phyloP scores from a whole-genome alignment of 2,113 vertebrate species.

The Alaudala cheleensis region DNA sequence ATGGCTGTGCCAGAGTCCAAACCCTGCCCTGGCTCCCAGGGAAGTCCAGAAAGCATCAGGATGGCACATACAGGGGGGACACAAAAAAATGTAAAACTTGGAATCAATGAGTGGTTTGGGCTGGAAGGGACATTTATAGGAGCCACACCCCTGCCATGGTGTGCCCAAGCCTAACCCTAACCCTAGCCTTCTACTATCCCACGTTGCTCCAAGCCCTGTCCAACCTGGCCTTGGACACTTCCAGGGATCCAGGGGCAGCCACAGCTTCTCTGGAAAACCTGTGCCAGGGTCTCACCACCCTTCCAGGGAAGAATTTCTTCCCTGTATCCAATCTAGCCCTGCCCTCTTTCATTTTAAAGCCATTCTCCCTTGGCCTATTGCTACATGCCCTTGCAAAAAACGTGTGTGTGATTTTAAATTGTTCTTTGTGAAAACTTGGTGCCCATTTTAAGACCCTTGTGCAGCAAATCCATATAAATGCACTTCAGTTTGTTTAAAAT shows the following conservation, averaged over 20 bases:
- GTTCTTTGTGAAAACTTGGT: background rate
- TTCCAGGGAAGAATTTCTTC: background rate
- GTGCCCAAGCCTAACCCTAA: too few relatives aligned
- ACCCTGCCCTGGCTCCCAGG: background rate
- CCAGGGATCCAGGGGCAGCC: background rate
- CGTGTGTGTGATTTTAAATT: background rate
- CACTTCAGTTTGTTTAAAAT: background rate
- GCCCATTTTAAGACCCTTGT: background rate
- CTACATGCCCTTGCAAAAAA: background rate
- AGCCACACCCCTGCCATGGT: background rate
- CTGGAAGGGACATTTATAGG: background rate
- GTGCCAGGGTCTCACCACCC: rapidly evolving
- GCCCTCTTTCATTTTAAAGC: background rate
- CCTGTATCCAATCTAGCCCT: background rate
- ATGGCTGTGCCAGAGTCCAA: background rate
- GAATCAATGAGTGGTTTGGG: background rate
- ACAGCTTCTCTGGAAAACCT: background rate
- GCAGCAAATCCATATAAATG: background rate
- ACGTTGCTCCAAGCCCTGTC: rapidly evolving
- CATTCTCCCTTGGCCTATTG: background rate
- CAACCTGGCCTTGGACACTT: rapidly evolving
- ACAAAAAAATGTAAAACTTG: background rate
- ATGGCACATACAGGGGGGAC: rapidly evolving
- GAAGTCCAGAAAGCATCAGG: background rate
- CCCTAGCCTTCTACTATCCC: background rate